Percentiles rank a stretch among this genome's conserved stretches.
phyloP scores from a whole-genome alignment of 2,113 vertebrate species.

The Dasyurus viverrinus region DNA sequence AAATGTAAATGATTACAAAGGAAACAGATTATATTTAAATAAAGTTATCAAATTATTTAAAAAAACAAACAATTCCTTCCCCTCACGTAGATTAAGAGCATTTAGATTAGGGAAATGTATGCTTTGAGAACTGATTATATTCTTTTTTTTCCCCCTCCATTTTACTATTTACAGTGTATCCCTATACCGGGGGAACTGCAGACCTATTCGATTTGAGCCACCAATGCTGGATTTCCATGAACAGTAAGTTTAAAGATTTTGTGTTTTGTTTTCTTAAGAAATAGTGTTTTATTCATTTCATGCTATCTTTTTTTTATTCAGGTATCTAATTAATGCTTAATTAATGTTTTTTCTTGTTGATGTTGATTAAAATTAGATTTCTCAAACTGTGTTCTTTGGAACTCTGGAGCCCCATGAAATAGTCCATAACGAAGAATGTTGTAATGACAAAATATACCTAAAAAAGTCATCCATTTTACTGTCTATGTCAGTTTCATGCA shows the following conservation, averaged over 20 bases:
- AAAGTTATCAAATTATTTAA: neutral
- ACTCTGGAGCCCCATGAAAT: neutral
- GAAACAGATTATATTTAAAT: neutral
- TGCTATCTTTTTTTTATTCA: neutral
- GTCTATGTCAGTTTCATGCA: neutral
- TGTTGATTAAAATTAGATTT: neutral
- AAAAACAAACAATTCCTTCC: neutral
- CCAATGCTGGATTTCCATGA: conserved; percentile 99
- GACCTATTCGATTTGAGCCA: conserved; percentile 97
- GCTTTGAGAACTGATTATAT: conserved; percentile 56
- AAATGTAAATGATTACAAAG: neutral
- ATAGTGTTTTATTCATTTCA: neutral
- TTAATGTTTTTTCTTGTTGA: neutral
- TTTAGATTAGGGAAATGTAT: conserved; percentile 38
- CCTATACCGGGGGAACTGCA: conserved; percentile 94
- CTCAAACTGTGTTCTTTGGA: neutral
- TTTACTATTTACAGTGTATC: conserved; percentile 88
- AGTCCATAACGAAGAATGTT: neutral
- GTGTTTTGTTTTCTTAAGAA: conserved; percentile 16
- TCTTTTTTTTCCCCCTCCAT: conserved; percentile 50
- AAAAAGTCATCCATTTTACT: neutral
- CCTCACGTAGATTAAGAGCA: neutral
- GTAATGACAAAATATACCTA: neutral
- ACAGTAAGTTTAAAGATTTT: conserved; percentile 90
- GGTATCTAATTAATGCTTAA: neutral